Evolutionary conservation across 2,113 vertebrate species (phyloP).

Genomic region (Vimba vimba): DNA sequence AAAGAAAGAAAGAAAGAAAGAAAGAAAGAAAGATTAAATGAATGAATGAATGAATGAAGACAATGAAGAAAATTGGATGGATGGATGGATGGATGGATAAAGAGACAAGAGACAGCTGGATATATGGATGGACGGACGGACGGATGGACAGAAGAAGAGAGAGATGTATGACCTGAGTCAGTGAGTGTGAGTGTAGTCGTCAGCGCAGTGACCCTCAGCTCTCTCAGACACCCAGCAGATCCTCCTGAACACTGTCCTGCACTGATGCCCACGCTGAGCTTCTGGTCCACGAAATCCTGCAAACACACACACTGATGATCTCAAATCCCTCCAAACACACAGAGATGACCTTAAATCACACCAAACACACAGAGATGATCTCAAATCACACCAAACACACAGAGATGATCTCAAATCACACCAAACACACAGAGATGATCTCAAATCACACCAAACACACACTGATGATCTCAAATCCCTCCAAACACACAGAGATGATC

Average conservation of each 20-base stretch:
- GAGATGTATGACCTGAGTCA: slow-evolving; percentile 75
- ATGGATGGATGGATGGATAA: neutral
- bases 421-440: neutral
- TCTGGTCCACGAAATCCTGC: slow-evolving; percentile 84
- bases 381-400: neutral
- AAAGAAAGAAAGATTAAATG: too few species aligned
- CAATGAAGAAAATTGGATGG: neutral
- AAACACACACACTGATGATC: slow-evolving; percentile 2
- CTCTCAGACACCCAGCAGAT: slow-evolving; percentile 73
- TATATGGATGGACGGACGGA: too few species aligned
- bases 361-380: too few species aligned
- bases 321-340: too few species aligned
- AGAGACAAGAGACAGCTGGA: too few species aligned
- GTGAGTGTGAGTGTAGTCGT: slow-evolving; percentile 76
- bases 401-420: too few species aligned
- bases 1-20: neutral
- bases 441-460: neutral
- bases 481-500: neutral
- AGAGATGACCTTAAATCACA: too few species aligned
- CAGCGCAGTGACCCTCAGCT: slow-evolving; percentile 74
- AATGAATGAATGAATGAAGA: too few species aligned
- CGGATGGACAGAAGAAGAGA: neutral
- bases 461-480: too few species aligned
- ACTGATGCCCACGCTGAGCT: slow-evolving; percentile 75
- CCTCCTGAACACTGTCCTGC: slow-evolving; percentile 66